Evolutionary conservation across 2,797 vertebrate species (phyloP).

Genomic region (Anas bernieri): DNA sequence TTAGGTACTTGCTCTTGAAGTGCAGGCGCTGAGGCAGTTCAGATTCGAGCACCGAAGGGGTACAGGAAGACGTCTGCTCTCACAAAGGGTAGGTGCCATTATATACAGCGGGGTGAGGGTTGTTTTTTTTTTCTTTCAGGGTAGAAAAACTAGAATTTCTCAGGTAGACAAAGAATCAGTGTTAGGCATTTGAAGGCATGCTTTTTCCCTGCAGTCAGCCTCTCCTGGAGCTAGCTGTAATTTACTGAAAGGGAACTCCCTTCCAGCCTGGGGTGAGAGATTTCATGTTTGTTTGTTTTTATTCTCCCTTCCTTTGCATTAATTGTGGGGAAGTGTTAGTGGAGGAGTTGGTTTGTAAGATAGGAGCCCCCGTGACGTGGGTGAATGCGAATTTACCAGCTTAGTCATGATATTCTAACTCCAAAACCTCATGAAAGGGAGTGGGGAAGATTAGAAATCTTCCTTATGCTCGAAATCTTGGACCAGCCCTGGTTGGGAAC

Average conservation of each 20-base stretch:
- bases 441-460: neutral
- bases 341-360: neutral
- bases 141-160: neutral
- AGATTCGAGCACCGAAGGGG: neutral
- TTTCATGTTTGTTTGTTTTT: neutral
- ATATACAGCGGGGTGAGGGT: neutral
- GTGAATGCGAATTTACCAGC: neutral
- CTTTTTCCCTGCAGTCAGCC: neutral
- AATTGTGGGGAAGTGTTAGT: neutral
- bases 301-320: neutral
- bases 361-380: neutral
- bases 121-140: neutral
- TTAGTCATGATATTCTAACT: neutral
- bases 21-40: neutral
- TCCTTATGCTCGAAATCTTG: neutral
- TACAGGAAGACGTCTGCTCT: neutral
- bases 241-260: neutral
- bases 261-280: neutral
- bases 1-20: neutral
- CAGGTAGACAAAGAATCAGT: neutral
- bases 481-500: neutral
- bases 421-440: neutral
- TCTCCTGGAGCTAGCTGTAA: neutral
- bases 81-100: accelerated
- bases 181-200: neutral